phyloP scores from a whole-genome alignment of 92 coral and sea anemone genomes.

The Muricea muricata region DNA sequence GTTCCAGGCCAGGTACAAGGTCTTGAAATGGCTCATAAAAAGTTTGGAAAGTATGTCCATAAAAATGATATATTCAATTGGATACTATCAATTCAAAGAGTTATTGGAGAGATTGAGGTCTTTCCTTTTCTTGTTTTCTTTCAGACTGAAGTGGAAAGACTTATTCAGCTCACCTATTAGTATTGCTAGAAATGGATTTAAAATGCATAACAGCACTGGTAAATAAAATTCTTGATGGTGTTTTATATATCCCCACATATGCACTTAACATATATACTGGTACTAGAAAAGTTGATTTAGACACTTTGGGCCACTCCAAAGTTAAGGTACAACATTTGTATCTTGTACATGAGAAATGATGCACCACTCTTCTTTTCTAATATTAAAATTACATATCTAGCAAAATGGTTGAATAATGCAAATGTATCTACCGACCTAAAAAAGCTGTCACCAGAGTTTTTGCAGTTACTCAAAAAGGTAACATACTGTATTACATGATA shows the following conservation, averaged over 20 bases:
- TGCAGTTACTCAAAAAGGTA: background rate
- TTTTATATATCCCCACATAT: too few species aligned
- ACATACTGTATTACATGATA: too few species aligned
- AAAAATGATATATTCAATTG: too few species aligned
- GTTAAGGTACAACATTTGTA: too few species aligned
- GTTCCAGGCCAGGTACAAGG: slow-evolving; percentile 92
- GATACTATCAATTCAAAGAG: background rate
- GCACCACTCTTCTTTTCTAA: too few species aligned
- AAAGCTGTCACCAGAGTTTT: slow-evolving; percentile 1
- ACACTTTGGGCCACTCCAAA: too few species aligned
- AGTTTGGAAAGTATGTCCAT: slow-evolving; percentile 96
- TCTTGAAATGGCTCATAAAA: slow-evolving; percentile 84
- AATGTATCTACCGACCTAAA: background rate
- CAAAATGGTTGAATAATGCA: background rate
- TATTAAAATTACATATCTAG: too few species aligned
- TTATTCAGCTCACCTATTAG: slow-evolving; percentile 75
- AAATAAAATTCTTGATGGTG: background rate
- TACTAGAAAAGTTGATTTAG: too few species aligned
- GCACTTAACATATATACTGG: too few species aligned
- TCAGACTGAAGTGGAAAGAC: slow-evolving; percentile 88
- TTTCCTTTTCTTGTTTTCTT: background rate
- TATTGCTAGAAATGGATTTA: slow-evolving; percentile 84
- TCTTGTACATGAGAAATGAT: too few species aligned
- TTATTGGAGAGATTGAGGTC: too few species aligned
- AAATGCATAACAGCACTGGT: slow-evolving; percentile 75